Evolutionary conservation across 2,888 invertebrate species (phyloP).

Genomic region (Lissocephala sabroskyi): DNA sequence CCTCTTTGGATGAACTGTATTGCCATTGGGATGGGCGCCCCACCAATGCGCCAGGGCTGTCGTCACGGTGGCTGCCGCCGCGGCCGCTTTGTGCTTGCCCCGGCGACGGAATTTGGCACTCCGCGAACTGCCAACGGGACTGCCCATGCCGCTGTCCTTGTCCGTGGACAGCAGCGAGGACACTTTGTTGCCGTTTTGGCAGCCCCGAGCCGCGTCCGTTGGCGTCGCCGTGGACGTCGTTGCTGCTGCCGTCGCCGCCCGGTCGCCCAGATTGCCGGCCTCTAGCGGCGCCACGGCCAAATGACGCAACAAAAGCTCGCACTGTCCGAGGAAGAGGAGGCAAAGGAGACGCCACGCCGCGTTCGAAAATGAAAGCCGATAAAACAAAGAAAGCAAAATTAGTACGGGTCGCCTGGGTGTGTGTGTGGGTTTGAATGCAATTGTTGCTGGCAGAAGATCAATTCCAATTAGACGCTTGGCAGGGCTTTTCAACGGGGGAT

Average conservation of each 20-base stretch:
- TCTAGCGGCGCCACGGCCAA: constrained; percentile 33
- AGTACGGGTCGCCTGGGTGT: too few relatives aligned
- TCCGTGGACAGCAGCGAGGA: constrained; percentile 64
- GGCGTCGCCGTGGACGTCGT: constrained; percentile 12
- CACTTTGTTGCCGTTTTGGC: constrained; percentile 46
- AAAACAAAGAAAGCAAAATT: not conserved
- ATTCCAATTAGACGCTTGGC: too few relatives aligned
- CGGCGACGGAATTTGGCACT: constrained; percentile 68
- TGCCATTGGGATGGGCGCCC: constrained; percentile 55
- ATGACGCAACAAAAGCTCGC: constrained; percentile 64
- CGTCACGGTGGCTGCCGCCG: constrained; percentile 22
- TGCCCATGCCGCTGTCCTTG: constrained; percentile 71
- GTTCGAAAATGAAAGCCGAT: not conserved
- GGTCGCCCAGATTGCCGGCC: too few relatives aligned
- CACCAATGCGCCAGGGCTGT: constrained; percentile 43
- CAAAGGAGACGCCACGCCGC: not conserved
- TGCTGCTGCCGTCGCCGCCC: constrained; percentile 24
- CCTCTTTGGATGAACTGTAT: constrained; percentile 69
- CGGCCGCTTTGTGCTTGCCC: constrained; percentile 47
- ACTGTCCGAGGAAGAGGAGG: constrained; percentile 41
- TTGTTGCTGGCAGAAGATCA: too few relatives aligned
- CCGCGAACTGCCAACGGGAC: constrained; percentile 69
- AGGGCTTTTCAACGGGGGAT: too few relatives aligned
- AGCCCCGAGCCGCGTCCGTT: not conserved
- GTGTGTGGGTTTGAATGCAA: too few relatives aligned